Evolutionary conservation across 2,888 invertebrate species (phyloP), one percentile per base, ranked within the genome.

Genomic region (Microdon myrmicae): DNA sequence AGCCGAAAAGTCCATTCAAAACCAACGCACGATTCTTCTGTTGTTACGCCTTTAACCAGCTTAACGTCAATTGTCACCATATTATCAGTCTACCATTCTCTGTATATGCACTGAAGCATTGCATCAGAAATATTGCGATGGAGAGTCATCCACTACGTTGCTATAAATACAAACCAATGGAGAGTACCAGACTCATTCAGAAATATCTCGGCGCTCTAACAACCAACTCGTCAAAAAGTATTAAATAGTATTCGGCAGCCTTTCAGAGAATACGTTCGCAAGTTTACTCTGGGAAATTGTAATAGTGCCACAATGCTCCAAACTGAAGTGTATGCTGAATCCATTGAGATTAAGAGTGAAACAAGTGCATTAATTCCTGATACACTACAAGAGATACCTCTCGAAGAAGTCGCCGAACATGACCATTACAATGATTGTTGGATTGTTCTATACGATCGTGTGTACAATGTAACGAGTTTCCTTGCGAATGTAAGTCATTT

Each of bases 371-470:
- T 10, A n/a, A n/a, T n/a, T n/a, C n/a, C n/a, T n/a, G n/a, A n/a
- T n/a, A n/a, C n/a, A 10, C 47, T 78, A 17, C 72, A 73, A 3
- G 74, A 74, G 68, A 87, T 90, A 44, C 83, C 84, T n/a, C 81
- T 94, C 41, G 85, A 87, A 38, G 88, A 93, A 79, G 89, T 94
- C 3, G 83, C 88, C 3, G 84, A 84, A 73, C 94, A 94, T 73
- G 92, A 92, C 73, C 82, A 83, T 10, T 77, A 79, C 4, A 78
- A 83, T 8, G 90, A 92, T 74, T 94, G 93, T 78, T 94, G 94
- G 94, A 83, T 93, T 39, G 85, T 91, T n/a, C 85, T 94, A 34
- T 90, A 90, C 76, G 93, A 94, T 81, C 86, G 89, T 51, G 90
- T 94, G 7, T 94, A 92, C 76, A 88, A 94, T 73, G 85, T 92